These are phyloP conservation scores for Amniataba percoides DNA, from an alignment of 2,797 vertebrate species.

Conservation along the genomic window DNA sequence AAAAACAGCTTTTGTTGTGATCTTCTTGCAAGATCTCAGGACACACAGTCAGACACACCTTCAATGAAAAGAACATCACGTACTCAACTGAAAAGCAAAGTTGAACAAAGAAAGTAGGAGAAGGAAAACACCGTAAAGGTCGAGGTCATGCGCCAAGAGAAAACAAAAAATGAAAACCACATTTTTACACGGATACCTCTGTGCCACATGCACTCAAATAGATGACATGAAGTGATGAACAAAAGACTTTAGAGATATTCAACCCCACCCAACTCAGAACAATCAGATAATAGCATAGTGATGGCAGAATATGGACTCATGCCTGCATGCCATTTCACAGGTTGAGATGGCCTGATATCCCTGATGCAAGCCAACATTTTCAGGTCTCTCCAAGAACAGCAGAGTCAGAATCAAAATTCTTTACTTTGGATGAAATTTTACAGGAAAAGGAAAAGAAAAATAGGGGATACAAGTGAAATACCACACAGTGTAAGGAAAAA, in stretches of 20 bases:
- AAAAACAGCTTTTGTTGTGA: not conserved
- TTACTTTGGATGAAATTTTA: not conserved
- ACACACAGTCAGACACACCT: not conserved
- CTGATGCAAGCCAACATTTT: not conserved
- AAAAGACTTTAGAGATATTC: not conserved
- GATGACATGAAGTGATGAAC: not conserved
- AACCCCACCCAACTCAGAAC: not conserved
- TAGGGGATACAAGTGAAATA: too few species aligned
- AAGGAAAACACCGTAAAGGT: not conserved
- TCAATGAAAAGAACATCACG: too few species aligned
- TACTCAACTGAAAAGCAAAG: not conserved
- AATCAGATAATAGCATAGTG: not conserved
- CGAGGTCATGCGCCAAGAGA: not conserved
- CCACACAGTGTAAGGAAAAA: not conserved
- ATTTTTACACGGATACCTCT: not conserved
- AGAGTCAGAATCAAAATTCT: too few species aligned
- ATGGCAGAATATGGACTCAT: not conserved
- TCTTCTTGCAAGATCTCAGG: too few species aligned
- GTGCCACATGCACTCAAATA: not conserved
- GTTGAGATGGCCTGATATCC: not conserved
- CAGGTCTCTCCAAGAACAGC: not conserved
- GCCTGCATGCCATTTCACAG: not conserved
- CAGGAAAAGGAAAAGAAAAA: not conserved
- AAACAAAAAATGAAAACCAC: not conserved
- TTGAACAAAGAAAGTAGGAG: not conserved